phyloP scores from a whole-genome alignment of 2,888 invertebrate genomes.

The Drosophila fungiperda region DNA sequence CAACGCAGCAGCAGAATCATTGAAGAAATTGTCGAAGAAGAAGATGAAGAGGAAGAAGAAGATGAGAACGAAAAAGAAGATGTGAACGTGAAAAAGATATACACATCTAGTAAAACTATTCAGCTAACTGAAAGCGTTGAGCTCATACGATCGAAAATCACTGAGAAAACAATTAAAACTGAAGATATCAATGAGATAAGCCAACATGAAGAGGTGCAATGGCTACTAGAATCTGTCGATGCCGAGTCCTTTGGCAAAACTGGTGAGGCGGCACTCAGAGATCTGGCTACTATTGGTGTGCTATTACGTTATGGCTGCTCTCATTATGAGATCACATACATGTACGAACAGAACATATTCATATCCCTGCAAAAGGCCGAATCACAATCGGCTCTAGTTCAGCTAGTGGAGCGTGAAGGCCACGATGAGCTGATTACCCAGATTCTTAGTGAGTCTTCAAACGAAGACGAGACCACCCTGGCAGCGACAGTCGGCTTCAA shows the following conservation, averaged over 20 bases:
- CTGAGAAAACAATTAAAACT: conserved; percentile 83
- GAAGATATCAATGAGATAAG: conserved; percentile 87
- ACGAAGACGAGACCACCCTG: conserved; percentile 90
- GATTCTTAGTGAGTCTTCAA: conserved; percentile 92
- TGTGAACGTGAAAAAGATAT: conserved; percentile 36
- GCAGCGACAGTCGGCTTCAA: conserved; percentile 93
- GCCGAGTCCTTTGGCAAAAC: conserved; percentile 91
- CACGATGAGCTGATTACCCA: conserved; percentile 92
- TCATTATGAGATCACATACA: conserved; percentile 90
- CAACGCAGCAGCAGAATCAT: conserved; percentile 47
- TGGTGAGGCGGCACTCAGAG: conserved; percentile 91
- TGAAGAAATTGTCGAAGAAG: conserved; percentile 42
- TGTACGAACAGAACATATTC: conserved; percentile 92
- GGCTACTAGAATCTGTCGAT: conserved; percentile 90
- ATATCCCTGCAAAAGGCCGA: conserved; percentile 92
- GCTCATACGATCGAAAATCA: conserved; percentile 83
- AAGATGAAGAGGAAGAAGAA: conserved; percentile 44
- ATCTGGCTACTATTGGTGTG: conserved; percentile 93
- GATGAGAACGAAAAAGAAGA: conserved; percentile 51
- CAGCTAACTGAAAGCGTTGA: conserved; percentile 86
- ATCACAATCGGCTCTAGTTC: conserved; percentile 93
- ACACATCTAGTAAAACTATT: conserved; percentile 73
- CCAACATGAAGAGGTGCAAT: conserved; percentile 90
- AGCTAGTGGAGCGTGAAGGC: conserved; percentile 93
- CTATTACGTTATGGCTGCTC: conserved; percentile 91